phyloP scores from a whole-genome alignment of 2,797 vertebrate genomes.

The Argentina silus region DNA sequence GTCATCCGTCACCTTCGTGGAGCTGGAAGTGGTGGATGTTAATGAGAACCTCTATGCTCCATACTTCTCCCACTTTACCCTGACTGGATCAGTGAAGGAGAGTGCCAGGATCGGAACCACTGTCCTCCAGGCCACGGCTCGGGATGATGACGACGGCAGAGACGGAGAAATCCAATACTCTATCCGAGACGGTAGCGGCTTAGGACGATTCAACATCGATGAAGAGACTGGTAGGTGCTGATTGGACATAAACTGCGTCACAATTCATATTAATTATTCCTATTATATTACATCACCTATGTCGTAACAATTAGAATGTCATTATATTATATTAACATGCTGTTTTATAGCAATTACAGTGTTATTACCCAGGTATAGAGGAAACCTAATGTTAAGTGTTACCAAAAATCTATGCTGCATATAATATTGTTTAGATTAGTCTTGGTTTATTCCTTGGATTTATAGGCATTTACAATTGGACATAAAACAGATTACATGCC shows the following conservation, averaged over 20 bases:
- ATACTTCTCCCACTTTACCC: slow-evolving; percentile 90
- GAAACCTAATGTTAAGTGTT: too few relatives aligned
- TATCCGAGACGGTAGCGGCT: slow-evolving; percentile 92
- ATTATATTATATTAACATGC: not conserved
- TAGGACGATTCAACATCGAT: slow-evolving; percentile 93
- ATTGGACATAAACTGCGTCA: slow-evolving; percentile 8
- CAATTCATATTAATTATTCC: not conserved
- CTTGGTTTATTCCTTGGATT: not conserved
- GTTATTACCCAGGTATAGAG: too few relatives aligned
- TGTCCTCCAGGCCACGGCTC: slow-evolving; percentile 88
- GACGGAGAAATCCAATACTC: slow-evolving; percentile 97
- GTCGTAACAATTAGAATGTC: too few relatives aligned
- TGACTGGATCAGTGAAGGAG: slow-evolving; percentile 89
- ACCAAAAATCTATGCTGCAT: not conserved
- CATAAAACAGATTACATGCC: not conserved
- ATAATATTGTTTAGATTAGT: not conserved
- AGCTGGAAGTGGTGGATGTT: slow-evolving; percentile 96
- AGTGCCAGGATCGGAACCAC: slow-evolving; percentile 91
- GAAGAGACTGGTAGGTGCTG: slow-evolving; percentile 87
- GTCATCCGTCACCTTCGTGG: slow-evolving; percentile 91
- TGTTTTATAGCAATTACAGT: not conserved
- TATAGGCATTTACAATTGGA: slow-evolving; percentile 8
- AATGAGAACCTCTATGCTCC: slow-evolving; percentile 96
- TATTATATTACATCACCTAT: too few relatives aligned
- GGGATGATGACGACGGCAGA: slow-evolving; percentile 89